Evolutionary conservation across 1,140 invertebrate species (phyloP).

Genomic region (Neodiprion pinetum): DNA sequence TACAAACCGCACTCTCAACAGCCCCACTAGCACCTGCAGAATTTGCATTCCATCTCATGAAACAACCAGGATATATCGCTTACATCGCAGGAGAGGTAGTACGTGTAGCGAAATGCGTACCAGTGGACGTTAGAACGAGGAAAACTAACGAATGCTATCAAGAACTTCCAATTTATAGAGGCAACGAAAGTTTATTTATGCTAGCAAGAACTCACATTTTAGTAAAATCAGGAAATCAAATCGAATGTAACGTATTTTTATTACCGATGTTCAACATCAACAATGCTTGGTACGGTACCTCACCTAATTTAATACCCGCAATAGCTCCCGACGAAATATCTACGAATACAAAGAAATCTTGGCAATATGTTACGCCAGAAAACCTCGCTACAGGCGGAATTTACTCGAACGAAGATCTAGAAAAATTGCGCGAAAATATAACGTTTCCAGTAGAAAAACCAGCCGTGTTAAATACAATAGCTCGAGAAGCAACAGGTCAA

Average conservation of each 20-base stretch:
- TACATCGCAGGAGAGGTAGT: background rate
- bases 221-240: slow-evolving; percentile 8
- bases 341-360: background rate
- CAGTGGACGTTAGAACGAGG: background rate
- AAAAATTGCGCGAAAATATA: background rate
- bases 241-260: slow-evolving; percentile 5
- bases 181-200: slow-evolving; percentile 4
- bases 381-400: slow-evolving; percentile 9
- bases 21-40: background rate
- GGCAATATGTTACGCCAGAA: background rate
- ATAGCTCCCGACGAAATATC: background rate
- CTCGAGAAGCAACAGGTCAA: background rate
- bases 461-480: background rate
- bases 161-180: slow-evolving; percentile 8
- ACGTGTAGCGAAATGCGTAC: background rate
- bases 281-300: background rate
- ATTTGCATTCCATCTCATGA: background rate
- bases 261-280: background rate
- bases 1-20: background rate
- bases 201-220: background rate
- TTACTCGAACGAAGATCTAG: slow-evolving; percentile 1
- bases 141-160: slow-evolving; percentile 14
- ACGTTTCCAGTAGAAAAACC: slow-evolving; percentile 15
- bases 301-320: background rate
- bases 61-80: background rate